Evolutionary conservation across 2,113 vertebrate genomes (phyloP), one percentile per base, ranked within the genome.

Genomic region (Aphelocoma coerulescens): DNA sequence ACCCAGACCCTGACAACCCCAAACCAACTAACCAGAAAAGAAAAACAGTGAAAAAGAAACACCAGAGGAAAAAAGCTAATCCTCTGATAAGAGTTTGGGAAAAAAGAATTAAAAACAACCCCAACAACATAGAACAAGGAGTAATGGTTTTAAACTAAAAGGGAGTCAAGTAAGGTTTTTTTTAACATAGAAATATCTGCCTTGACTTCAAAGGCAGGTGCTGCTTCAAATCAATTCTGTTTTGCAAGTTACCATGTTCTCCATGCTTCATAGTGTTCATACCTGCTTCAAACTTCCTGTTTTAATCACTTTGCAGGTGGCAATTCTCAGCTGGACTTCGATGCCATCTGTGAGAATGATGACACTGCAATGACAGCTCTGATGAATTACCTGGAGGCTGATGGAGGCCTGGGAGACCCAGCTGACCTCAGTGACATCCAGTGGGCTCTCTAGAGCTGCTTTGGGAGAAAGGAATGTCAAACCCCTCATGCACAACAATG

Each of bases 361-460:
- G 98, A 99, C 96, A 98, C 98, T 23, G 98, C 98, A 22, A 98
- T 99, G 98, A 98, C 99, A 1, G 98, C 99, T 44, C 98, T 99
- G 85, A 99, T 99, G 99, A 99, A 98, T 97, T 98, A 99, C 83
- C 96, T 99, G 95, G 99, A 99, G 97, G 99, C 98, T 2, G 99
- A 99, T 22, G 98, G 98, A 35, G 98, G 98, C 72, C 96, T 99
- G 73, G 98, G 98, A 3, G 99, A 99, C 20, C 94, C 98, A 1
- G 97, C 98, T 74, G 98, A 99, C 96, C 98, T 99, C 88, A 98
- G 97, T 68, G 98, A 99, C 49, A 98, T 99, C 93, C 98, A 97
- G 27, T 99, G 99, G 99, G 98, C 98, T 94, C 97, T 99, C 52
- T 99, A 98, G 96, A 91, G 89, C 77, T 69, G 79, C 62, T 66